Evolutionary conservation across 2,113 vertebrate species (phyloP), one percentile per base, ranked within the genome.

Genomic region (Istiophorus platypterus): DNA sequence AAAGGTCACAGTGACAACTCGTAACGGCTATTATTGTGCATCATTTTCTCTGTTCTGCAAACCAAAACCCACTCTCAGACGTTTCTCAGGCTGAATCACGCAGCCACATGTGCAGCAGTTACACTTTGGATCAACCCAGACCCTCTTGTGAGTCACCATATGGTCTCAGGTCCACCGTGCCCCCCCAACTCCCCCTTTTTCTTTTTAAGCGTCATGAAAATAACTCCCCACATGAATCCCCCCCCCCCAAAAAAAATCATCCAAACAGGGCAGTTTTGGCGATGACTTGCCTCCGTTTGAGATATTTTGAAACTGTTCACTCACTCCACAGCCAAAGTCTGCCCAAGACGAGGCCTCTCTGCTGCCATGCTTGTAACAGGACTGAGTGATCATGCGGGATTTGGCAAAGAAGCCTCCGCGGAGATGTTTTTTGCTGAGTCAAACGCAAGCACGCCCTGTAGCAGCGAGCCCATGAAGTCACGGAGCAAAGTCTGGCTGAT

Each of bases 341-440:
- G 64, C 66, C 75, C 84, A 52, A 31, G 49, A 78, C 56, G 5
- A 63, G 58, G 58, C 41, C 41, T 42, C 54, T 29, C 45, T 29
- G 29, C 75, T 34, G 24, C 72, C 72, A 72, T 6, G 10, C 54
- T 83, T 3, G 13, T 65, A 78, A 72, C 13, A 84, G 75, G 52
- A 77, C 61, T 1, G 29, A 91, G 74, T 80, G 84, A 85, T 59
- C 59, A 66, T 85, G 75, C 80, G 68, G 62, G 10, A 79, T 64
- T 68, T 71, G 56, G 79, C 68, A 52, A 24, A 24, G 52, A 5
- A 68, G 66, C 42, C 39, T 81, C 83, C 75, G 45, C 52, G 22
- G 67, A 72, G 76, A 74, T n/a, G 22, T 45, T 47, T 67, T 82
- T 63, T 81, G 87, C 87, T 89, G 90, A 90, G 78, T 90, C 86